A percentile compares a stretch with the other conserved stretches of the same genome.
phyloP scores from a whole-genome alignment of 2,113 vertebrate genomes.

The Laterallus jamaicensis region DNA sequence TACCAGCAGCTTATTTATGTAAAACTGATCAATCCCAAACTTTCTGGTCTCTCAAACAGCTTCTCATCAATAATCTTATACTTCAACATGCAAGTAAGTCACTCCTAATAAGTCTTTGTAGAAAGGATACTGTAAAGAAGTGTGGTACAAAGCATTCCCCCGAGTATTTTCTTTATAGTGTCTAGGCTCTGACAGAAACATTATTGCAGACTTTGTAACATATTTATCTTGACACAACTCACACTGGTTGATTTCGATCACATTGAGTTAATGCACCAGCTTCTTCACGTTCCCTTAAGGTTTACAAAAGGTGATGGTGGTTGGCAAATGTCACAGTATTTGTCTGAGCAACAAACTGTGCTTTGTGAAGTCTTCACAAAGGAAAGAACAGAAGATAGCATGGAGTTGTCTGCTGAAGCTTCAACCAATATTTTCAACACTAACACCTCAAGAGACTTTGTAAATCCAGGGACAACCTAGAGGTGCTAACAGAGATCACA shows the following conservation, averaged over 20 bases:
- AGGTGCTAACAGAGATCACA: not conserved
- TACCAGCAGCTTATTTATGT: not conserved
- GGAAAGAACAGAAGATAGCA: not conserved
- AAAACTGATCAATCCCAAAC: not conserved
- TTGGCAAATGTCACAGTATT: not conserved
- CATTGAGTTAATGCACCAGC: not conserved
- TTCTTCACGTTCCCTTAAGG: not conserved
- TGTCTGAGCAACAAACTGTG: not conserved
- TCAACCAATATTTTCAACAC: not conserved
- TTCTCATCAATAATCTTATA: not conserved
- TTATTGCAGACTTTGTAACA: not conserved
- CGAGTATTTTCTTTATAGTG: not conserved
- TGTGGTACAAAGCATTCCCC: not conserved
- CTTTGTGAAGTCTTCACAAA: not conserved
- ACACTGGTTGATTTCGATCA: not conserved
- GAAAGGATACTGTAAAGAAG: not conserved
- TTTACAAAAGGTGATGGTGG: not conserved
- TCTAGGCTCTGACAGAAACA: not conserved
- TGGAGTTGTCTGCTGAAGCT: not conserved
- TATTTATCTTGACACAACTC: not conserved
- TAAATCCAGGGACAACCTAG: not conserved
- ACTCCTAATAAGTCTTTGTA: not conserved
- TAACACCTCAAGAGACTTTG: not conserved
- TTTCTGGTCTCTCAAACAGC: not conserved
- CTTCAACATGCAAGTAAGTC: not conserved